A percentile compares a stretch with the other conserved stretches of the same genome.
phyloP scores from a whole-genome alignment of 2,888 invertebrate genomes.

The Hoplodrina ambigua region DNA sequence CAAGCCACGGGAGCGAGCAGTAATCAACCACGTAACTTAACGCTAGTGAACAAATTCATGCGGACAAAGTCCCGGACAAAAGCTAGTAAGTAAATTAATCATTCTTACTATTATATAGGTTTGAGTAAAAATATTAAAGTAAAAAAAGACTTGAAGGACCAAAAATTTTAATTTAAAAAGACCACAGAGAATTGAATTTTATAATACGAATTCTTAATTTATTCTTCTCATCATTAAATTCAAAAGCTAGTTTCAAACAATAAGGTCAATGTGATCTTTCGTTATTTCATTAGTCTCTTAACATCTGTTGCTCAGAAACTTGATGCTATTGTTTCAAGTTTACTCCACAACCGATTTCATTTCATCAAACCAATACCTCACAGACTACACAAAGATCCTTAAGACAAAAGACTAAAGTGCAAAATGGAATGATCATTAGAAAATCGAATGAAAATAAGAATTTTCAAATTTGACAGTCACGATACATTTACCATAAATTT shows the following conservation, averaged over 20 bases:
- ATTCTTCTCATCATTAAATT: slow-evolving; percentile 34
- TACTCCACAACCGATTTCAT: slow-evolving; percentile 69
- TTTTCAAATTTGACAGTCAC: slow-evolving; percentile 68
- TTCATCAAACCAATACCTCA: slow-evolving; percentile 13
- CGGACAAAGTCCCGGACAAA: too few relatives aligned
- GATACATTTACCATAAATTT: slow-evolving; percentile 69
- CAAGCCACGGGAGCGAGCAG: too few relatives aligned
- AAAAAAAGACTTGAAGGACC: not conserved
- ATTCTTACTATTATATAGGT: too few relatives aligned
- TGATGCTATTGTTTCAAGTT: slow-evolving; percentile 81
- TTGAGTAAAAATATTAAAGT: too few relatives aligned
- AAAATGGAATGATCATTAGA: slow-evolving; percentile 5
- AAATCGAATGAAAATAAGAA: slow-evolving; percentile 14
- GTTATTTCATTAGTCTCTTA: slow-evolving; percentile 80
- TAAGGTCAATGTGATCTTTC: slow-evolving; percentile 52
- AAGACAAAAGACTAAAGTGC: not conserved
- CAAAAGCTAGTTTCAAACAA: slow-evolving; percentile 36
- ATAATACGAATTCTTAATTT: not conserved
- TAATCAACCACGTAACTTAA: too few relatives aligned
- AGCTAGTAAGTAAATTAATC: too few relatives aligned
- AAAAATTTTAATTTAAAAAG: not conserved
- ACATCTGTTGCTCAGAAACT: slow-evolving; percentile 84
- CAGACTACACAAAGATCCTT: slow-evolving; percentile 9
- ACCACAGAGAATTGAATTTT: not conserved
- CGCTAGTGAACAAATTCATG: too few relatives aligned